These are phyloP conservation scores for Lichenostomus cassidix DNA, from an alignment of 2,113 vertebrate species.

Conservation along the genomic window DNA sequence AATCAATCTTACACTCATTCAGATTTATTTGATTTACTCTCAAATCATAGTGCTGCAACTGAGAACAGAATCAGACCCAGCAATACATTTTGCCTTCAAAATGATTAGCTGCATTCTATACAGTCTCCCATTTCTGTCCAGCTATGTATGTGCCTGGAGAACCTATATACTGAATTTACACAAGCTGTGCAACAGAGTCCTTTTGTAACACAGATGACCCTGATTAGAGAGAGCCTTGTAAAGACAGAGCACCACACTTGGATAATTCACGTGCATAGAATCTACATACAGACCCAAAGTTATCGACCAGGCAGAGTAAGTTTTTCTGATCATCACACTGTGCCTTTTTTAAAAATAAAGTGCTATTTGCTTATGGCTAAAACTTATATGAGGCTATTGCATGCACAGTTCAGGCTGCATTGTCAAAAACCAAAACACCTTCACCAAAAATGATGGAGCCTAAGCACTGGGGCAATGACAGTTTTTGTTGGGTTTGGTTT, in stretches of 20 bases:
- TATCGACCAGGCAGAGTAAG: background rate
- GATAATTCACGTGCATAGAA: conserved; percentile 37
- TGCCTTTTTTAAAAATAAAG: conserved; percentile 47
- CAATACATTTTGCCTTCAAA: background rate
- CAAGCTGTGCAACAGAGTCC: background rate
- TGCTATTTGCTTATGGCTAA: conserved; percentile 49
- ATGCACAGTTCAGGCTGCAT: conserved; percentile 37
- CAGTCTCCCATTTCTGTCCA: background rate
- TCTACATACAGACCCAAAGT: background rate
- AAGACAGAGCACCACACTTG: conserved; percentile 32
- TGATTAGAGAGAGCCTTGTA: background rate
- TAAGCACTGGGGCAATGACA: conserved; percentile 65
- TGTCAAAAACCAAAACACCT: conserved; percentile 51
- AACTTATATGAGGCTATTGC: conserved; percentile 55
- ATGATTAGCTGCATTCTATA: background rate
- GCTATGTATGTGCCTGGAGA: background rate
- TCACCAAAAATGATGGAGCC: conserved; percentile 56
- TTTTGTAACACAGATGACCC: background rate
- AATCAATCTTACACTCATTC: background rate
- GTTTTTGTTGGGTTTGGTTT: background rate
- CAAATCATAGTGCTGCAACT: background rate
- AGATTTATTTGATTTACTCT: conserved; percentile 5
- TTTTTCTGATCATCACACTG: background rate
- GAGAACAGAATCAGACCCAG: conserved; percentile 55
- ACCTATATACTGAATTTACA: background rate